Evolutionary conservation across 2,888 invertebrate genomes (phyloP), one percentile per base, ranked within the genome.

Genomic region (Leucophenga maculata): DNA sequence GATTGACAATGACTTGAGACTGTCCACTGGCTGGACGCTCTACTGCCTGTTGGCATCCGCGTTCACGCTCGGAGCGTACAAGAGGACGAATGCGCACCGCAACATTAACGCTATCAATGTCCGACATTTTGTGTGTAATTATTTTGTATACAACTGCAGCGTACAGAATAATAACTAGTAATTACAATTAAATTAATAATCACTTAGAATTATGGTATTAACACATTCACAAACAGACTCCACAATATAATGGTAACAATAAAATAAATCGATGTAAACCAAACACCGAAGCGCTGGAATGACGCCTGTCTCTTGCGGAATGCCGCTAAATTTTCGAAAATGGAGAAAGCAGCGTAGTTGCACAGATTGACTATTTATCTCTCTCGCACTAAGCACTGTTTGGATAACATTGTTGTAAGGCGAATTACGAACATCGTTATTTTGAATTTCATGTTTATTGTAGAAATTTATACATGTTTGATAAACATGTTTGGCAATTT

Each of bases 21-120:
- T 91, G 90, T 0, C 91, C 91, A 0, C 91, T 84, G 0, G 90
- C 83, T 1, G 93, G 90, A 1, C 93, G 92, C 26, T 93, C 91
- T 8, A 97, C 89, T 73, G 95, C 93, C 70, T 91, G 90, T 70
- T 93, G 91, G 79, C 95, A 96, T 0, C 96, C 96, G 78, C 93
- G 91, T 0, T 92, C 91, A 0, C 90, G 86, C 88, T 97, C 97
- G 32, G 90, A 92, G 48, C 90, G 89, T 59, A 95, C 93, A 68
- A 97, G 88, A 0, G 97, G 97, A 67, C 97, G 91, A 26, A 96
- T 93, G 55, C 97, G 89, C 0, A 97, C 89, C 0, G 96, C 97
- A 52, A 97, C 97, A 85, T 93, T 78, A 9, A 86, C 82, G 69
- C 78, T 77, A 71, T 85, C 85, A 13, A 73, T 72, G 69, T 83